Evolutionary conservation across 2,113 vertebrate species (phyloP).

Genomic region (Ariopsis seemanni): DNA sequence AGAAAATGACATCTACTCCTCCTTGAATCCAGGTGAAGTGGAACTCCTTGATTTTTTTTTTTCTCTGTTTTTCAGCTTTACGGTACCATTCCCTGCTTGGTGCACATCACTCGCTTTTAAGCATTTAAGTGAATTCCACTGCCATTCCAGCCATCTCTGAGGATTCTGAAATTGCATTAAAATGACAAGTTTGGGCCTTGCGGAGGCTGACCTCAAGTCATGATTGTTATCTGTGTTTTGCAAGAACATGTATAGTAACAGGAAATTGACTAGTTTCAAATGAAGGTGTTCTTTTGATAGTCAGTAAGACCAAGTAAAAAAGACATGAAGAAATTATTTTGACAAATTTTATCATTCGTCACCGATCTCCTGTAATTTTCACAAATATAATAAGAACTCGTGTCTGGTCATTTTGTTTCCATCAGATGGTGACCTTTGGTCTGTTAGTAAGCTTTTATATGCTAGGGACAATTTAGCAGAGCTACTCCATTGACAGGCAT

Average conservation of each 20-base stretch:
- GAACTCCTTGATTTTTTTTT: not conserved
- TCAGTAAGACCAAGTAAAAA: not conserved
- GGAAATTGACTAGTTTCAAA: not conserved
- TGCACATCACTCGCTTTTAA: not conserved
- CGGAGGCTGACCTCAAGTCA: not conserved
- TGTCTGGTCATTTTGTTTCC: not conserved
- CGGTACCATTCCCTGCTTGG: not conserved
- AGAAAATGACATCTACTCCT: slow-evolving; percentile 83
- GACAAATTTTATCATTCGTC: not conserved
- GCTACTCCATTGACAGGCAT: not conserved
- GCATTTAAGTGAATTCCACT: not conserved
- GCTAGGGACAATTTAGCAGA: not conserved
- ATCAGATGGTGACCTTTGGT: not conserved
- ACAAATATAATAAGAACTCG: not conserved
- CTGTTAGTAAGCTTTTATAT: not conserved
- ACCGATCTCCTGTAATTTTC: not conserved
- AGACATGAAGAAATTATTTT: not conserved
- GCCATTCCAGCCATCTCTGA: not conserved
- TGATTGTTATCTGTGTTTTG: slow-evolving; percentile 11
- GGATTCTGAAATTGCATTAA: not conserved
- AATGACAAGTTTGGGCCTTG: not conserved
- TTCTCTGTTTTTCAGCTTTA: not conserved
- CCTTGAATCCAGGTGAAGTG: slow-evolving; percentile 74
- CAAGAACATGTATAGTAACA: slow-evolving; percentile 35
- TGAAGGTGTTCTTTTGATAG: not conserved